Percentiles rank a stretch among this genome's conserved stretches.
These are phyloP conservation scores for Suillia variegata DNA, from an alignment of 2,888 invertebrate genomes.

Conservation along the genomic window DNA sequence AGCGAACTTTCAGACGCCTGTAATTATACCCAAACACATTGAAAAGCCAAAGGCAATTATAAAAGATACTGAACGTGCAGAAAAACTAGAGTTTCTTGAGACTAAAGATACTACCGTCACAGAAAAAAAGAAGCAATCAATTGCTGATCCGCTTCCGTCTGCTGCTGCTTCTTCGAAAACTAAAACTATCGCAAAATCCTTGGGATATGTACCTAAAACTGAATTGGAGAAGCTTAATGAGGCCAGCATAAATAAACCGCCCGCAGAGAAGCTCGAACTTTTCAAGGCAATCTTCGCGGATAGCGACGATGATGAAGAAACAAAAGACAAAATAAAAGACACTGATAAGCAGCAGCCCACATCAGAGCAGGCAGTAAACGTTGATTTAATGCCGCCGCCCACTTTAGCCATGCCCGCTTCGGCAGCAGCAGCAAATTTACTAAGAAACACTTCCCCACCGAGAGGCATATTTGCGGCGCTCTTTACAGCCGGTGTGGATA, in stretches of 20 bases:
- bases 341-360: conserved; percentile 29
- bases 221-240: conserved; percentile 53
- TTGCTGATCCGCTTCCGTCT: neutral
- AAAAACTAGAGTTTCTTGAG: neutral
- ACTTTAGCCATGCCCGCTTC: conserved; percentile 25
- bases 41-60: conserved; percentile 29
- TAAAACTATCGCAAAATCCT: conserved; percentile 17
- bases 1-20: conserved; percentile 63
- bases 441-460: conserved; percentile 72
- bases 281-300: conserved; percentile 90
- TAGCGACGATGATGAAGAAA: conserved; percentile 71
- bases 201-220: conserved; percentile 45
- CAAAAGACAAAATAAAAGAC: too few relatives aligned
- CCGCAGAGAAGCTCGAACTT: conserved; percentile 73
- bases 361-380: conserved; percentile 24
- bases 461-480: conserved; percentile 69
- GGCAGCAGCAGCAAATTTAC: conserved; percentile 64
- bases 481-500: conserved; percentile 33
- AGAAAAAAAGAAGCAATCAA: too few relatives aligned
- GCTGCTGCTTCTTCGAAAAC: neutral
- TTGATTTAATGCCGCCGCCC: conserved; percentile 37
- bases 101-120: neutral
- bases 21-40: conserved; percentile 55
- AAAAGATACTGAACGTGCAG: neutral
- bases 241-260: conserved; percentile 53